phyloP scores from a whole-genome alignment of 1,140 invertebrate species.

The Drosophila kurseongensis region DNA sequence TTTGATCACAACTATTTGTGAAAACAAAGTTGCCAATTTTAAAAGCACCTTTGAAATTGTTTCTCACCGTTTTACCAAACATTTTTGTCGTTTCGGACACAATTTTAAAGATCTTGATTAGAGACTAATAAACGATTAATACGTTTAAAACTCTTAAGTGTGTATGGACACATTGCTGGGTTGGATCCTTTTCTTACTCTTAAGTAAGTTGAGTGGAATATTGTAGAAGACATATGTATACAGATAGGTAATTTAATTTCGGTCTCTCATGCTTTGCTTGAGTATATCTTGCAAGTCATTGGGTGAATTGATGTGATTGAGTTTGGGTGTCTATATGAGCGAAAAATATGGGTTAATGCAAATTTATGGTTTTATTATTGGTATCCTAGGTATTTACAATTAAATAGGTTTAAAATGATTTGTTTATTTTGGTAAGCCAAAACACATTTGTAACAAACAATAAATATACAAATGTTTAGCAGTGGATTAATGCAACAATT shows the following conservation, averaged over 20 bases:
- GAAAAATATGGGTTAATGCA: slow-evolving; percentile 31
- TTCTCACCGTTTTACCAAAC: too few species aligned
- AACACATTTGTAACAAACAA: slow-evolving; percentile 20
- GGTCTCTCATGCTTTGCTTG: slow-evolving; percentile 31
- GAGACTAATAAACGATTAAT: not conserved
- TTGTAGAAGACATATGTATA: slow-evolving; percentile 18
- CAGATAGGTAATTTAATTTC: not conserved
- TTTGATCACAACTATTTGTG: too few species aligned
- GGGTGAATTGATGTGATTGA: slow-evolving; percentile 27
- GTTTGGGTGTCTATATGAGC: slow-evolving; percentile 30
- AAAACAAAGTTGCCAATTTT: too few species aligned
- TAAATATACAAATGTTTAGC: slow-evolving; percentile 36
- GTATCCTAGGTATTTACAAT: slow-evolving; percentile 38
- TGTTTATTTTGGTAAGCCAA: slow-evolving; percentile 23
- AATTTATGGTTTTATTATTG: slow-evolving; percentile 30
- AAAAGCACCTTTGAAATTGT: too few species aligned
- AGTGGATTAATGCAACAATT: slow-evolving; percentile 32
- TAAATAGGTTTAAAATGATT: slow-evolving; percentile 39
- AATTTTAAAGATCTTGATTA: not conserved
- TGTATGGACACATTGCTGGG: slow-evolving; percentile 4
- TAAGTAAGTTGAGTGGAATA: slow-evolving; percentile 6
- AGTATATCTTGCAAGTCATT: slow-evolving; percentile 34
- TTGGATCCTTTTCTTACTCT: not conserved
- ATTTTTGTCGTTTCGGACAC: too few species aligned
- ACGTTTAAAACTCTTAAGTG: slow-evolving; percentile 12